Conservation (phyloP, 2,888 invertebrate genomes). For the Ichneumon xanthorius region DNA sequence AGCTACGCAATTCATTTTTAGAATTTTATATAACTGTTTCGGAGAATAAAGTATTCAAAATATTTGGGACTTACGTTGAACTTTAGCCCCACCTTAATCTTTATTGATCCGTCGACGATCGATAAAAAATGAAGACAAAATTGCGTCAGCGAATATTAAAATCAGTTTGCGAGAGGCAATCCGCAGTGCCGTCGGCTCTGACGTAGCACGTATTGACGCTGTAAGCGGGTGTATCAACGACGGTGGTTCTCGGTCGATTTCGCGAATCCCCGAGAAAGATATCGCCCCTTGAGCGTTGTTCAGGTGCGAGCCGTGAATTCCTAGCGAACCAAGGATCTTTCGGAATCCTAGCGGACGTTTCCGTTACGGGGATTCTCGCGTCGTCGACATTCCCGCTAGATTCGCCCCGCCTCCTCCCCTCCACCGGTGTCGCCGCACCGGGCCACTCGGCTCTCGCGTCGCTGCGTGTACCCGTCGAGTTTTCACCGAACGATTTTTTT, state of each 20-base stretch:
- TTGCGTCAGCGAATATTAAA: slow-evolving; percentile 30
- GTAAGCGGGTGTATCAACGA: slow-evolving; percentile 30
- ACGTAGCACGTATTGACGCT: slow-evolving; percentile 67
- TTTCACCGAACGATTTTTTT: slow-evolving; percentile 20
- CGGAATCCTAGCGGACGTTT: slow-evolving; percentile 44
- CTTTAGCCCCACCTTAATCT: not conserved
- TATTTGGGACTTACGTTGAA: too few species aligned
- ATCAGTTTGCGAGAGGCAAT: slow-evolving; percentile 52
- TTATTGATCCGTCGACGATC: not conserved
- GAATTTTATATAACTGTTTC: too few species aligned
- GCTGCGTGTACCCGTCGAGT: not conserved
- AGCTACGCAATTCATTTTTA: too few species aligned
- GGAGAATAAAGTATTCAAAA: too few species aligned
- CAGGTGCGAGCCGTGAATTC: slow-evolving; percentile 52
- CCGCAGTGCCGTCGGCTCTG: slow-evolving; percentile 61
- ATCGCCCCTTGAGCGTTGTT: not conserved
- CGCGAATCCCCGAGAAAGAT: slow-evolving; percentile 22
- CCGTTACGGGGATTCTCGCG: slow-evolving; percentile 35
- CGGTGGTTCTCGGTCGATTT: slow-evolving; percentile 38
- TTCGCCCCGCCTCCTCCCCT: slow-evolving; percentile 5
- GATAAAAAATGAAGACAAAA: not conserved
- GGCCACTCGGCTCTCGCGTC: slow-evolving; percentile 37
- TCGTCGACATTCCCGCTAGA: slow-evolving; percentile 50
- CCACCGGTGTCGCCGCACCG: slow-evolving; percentile 5
- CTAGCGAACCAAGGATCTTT: slow-evolving; percentile 60